Conservation (phyloP, 2,888 invertebrate genomes). For the Eubasilissa splendida region DNA sequence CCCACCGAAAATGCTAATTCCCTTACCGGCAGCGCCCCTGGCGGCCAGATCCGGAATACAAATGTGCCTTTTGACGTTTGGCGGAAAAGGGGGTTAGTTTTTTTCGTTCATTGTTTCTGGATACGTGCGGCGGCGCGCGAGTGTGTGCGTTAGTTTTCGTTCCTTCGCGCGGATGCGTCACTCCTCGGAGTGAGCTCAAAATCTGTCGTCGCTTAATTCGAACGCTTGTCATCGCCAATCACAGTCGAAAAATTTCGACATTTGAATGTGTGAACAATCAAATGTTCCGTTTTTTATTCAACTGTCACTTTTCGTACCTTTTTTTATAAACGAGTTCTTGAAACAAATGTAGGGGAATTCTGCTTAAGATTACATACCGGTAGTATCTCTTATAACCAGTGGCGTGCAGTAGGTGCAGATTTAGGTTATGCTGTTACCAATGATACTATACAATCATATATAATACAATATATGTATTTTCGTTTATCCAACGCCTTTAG, state of each 20-base stretch:
- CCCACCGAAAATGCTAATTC: slow-evolving; percentile 53
- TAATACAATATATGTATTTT: too few species aligned
- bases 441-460: too few species aligned
- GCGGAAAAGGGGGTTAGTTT: slow-evolving; percentile 33
- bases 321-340: too few species aligned
- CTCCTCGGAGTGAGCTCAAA: neutral
- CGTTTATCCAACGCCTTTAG: too few species aligned
- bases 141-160: too few species aligned
- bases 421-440: too few species aligned
- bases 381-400: too few species aligned
- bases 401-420: too few species aligned
- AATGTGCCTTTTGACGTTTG: slow-evolving; percentile 53
- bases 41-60: slow-evolving; percentile 52
- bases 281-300: too few species aligned
- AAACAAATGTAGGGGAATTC: too few species aligned
- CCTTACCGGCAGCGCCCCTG: slow-evolving; percentile 50
- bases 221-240: neutral
- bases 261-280: neutral
- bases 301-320: too few species aligned
- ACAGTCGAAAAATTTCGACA: neutral
- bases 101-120: slow-evolving; percentile 15
- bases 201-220: slow-evolving; percentile 4
- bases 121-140: neutral
- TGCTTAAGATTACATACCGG: too few species aligned
- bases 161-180: neutral